Base-by-base conservation (phyloP, 2,888 invertebrate genomes). In the Papilio demoleus region DNA sequence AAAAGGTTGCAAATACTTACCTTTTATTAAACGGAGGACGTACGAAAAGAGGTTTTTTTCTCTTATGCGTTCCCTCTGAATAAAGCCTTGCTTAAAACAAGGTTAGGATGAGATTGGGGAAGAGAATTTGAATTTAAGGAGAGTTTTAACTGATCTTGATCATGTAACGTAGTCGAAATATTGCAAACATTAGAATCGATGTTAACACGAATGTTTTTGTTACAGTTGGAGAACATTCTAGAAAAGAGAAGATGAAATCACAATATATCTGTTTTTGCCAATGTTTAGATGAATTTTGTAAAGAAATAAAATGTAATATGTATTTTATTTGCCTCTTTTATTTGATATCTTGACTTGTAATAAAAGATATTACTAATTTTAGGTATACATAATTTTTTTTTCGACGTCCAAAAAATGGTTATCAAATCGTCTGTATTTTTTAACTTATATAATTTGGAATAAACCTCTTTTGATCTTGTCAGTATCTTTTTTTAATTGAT, bases 181-280 rank as follows among this genome's bases (percentile, higher is more conserved):
- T 45, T 45, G 8, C 19, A 45, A 19, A 2, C 11, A 40, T 6
- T n/a, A n/a, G 40, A 6, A 40, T 6, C 4, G 9, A 12, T 40
- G 14, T 38, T 14, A 38, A 38, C 2, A 45, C 9, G 19, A 2
- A 19, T 45, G 17, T 6, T 47, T 53, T 65, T 60, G 3, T 42
- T 65, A 2, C 56, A 58, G 45, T 59, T 45, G 45, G 56, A 58
- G 58, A 59, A 64, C 64, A 38, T 64, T 64, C 38, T 64, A 36
- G 53, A 24, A 24, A 24, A 38, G 3, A 17, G 45, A 45, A 19
- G 8, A 27, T 8, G 4, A 14, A n/a, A 5, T 6, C 1, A 19
- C 14, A 53, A 53, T 53, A 53, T 27, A 4, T 53, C 6, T 27
- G 14, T 27, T 53, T 27, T 27, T 53, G 53, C 11, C n/a, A 8